A percentile compares a stretch with the other conserved stretches of the same genome.
These are phyloP conservation scores for Metellina segmentata DNA, from an alignment of 2,888 invertebrate species.

Conservation along the genomic window DNA sequence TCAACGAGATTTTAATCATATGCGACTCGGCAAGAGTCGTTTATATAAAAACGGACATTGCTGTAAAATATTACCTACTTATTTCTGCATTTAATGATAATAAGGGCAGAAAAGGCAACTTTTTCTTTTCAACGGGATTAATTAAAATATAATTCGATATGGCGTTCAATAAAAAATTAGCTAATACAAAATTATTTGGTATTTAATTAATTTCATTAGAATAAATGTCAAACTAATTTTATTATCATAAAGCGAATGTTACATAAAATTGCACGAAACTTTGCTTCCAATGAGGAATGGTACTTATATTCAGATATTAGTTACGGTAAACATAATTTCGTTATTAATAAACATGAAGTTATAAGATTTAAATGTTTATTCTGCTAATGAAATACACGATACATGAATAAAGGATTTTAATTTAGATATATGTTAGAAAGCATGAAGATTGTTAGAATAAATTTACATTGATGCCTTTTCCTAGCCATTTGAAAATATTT, in stretches of 20 bases:
- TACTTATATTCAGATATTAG: background rate
- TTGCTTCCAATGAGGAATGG: background rate
- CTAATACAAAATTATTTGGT: background rate
- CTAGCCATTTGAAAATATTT: too few relatives aligned
- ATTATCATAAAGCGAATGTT: background rate
- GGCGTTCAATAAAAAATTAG: background rate
- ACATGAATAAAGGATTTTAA: background rate
- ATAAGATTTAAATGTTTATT: background rate
- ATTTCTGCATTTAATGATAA: background rate
- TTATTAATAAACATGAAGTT: background rate
- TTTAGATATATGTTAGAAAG: background rate
- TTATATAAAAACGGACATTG: background rate
- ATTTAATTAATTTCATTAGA: background rate
- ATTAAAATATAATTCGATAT: background rate
- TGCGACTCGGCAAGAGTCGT: background rate
- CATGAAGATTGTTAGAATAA: background rate
- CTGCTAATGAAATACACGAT: background rate
- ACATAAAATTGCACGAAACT: background rate
- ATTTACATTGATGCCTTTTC: too few relatives aligned
- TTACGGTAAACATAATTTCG: background rate
- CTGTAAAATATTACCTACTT: background rate
- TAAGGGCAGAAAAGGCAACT: background rate
- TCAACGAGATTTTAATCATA: background rate
- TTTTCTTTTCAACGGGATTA: background rate
- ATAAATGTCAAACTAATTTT: background rate